Evolutionary conservation across 2,113 vertebrate species (phyloP).

Genomic region (Athene noctua): DNA sequence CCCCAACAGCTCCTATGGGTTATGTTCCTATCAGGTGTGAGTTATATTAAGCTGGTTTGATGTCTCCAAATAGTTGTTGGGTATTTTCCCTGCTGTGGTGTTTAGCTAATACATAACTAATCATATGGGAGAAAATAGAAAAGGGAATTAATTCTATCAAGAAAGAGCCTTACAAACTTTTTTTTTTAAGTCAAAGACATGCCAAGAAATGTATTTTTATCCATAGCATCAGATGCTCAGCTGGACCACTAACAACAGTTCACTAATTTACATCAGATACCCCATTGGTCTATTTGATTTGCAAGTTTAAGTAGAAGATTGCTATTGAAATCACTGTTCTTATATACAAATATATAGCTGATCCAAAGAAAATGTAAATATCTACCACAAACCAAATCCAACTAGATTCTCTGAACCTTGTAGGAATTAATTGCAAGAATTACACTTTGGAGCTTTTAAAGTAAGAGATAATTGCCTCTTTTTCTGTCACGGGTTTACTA

Average conservation of each 20-base stretch:
- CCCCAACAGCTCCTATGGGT: background rate
- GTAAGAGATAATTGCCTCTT: conserved; percentile 50
- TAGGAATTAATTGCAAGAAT: conserved; percentile 53
- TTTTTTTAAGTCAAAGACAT: background rate
- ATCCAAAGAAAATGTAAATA: conserved; percentile 31
- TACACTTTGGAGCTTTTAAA: conserved; percentile 46
- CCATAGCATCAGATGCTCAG: background rate
- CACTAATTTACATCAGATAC: background rate
- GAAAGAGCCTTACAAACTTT: background rate
- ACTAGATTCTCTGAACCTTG: conserved; percentile 30
- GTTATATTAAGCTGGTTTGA: background rate
- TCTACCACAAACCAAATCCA: conserved; percentile 23
- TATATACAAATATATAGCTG: conserved; percentile 8
- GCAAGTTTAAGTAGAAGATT: conserved; percentile 27
- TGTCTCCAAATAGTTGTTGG: background rate
- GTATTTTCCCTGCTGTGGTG: background rate
- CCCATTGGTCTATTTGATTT: conserved; percentile 21
- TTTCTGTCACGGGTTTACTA: conserved; percentile 41
- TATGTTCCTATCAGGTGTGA: background rate
- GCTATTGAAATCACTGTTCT: conserved; percentile 3
- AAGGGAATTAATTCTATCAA: background rate
- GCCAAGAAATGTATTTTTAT: conserved; percentile 18
- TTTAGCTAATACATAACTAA: conserved; percentile 14
- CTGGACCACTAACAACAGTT: background rate
- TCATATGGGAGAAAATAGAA: background rate